Conservation (phyloP, 2,113 vertebrate genomes). For the Tinamus guttatus region DNA sequence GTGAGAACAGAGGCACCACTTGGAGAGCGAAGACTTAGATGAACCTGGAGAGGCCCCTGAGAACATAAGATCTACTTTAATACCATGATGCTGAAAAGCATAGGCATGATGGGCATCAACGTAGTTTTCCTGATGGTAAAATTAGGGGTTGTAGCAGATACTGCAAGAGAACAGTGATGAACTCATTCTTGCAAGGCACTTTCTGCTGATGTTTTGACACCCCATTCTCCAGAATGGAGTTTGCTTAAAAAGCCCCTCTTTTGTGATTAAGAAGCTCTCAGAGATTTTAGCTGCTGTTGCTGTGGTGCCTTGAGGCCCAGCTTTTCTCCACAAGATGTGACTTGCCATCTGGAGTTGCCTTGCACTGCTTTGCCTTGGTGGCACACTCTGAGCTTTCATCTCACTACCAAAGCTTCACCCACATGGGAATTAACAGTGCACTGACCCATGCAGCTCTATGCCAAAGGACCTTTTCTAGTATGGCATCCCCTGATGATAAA, state of each 20-base stretch:
- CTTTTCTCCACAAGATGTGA: neutral
- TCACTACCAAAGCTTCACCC: neutral
- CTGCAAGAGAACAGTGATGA: neutral
- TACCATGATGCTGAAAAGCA: neutral
- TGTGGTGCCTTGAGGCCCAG: neutral
- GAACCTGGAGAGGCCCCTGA: neutral
- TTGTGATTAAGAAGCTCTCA: neutral
- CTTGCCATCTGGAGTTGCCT: neutral
- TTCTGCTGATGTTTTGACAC: neutral
- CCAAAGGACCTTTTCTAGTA: neutral
- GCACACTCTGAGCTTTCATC: accelerated
- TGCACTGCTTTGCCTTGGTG: accelerated
- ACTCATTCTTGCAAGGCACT: accelerated
- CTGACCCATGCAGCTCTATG: accelerated
- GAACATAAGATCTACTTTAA: neutral
- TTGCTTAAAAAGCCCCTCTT: neutral
- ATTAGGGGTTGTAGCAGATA: neutral
- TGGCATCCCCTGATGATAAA: accelerated
- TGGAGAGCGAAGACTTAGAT: neutral
- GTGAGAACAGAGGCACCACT: neutral
- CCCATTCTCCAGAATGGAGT: neutral
- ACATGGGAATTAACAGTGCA: accelerated
- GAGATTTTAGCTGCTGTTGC: neutral
- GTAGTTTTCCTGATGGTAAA: accelerated
- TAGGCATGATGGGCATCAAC: neutral